Evolutionary conservation across 1,140 invertebrate species (phyloP).

Genomic region (Drosophila gunungcola): DNA sequence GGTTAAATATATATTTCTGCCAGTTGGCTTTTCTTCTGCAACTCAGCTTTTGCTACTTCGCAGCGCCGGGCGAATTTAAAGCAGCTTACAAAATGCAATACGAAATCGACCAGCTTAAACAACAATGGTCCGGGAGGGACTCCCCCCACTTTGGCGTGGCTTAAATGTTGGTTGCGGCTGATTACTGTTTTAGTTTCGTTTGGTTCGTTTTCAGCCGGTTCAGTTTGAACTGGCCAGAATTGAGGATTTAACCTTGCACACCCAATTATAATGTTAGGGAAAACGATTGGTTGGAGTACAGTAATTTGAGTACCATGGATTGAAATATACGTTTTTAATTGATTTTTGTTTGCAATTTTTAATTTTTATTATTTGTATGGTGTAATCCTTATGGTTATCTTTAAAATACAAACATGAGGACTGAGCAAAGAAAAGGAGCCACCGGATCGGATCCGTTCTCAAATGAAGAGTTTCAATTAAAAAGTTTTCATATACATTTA

Average conservation of each 20-base stretch:
- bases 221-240: constrained; percentile 14
- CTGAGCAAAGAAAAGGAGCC: too few relatives aligned
- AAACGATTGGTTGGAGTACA: constrained; percentile 22
- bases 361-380: too few relatives aligned
- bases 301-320: constrained; percentile 2
- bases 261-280: constrained; percentile 9
- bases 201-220: constrained; percentile 11
- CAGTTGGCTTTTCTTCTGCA: constrained; percentile 30
- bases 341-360: neutral
- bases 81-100: constrained; percentile 40
- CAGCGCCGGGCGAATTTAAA: constrained; percentile 23
- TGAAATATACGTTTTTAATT: neutral
- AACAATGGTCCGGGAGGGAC: constrained; percentile 1
- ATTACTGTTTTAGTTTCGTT: constrained; percentile 11
- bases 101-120: constrained; percentile 40
- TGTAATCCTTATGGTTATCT: too few relatives aligned
- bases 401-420: too few relatives aligned
- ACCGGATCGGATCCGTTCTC: too few relatives aligned
- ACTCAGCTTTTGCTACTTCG: neutral
- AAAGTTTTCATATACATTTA: too few relatives aligned
- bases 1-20: constrained; percentile 14
- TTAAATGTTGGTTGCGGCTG: constrained; percentile 30
- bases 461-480: too few relatives aligned
- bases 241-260: constrained; percentile 32
- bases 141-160: constrained; percentile 9